These are phyloP conservation scores for Lota lota DNA, from an alignment of 2,113 vertebrate genomes.

Conservation along the genomic window DNA sequence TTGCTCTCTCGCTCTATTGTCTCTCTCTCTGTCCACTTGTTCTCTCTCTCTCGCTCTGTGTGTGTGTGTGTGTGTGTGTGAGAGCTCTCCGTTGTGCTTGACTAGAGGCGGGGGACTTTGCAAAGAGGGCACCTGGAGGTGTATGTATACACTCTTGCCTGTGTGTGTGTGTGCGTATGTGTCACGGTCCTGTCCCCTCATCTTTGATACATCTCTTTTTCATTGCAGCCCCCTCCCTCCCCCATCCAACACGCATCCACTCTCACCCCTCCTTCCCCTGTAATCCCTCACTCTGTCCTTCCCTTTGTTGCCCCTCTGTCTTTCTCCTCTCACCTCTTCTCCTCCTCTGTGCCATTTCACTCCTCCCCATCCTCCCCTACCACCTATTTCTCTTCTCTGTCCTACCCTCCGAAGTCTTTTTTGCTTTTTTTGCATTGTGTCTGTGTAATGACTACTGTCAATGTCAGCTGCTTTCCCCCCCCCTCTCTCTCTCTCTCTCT, in stretches of 20 bases:
- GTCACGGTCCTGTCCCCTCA: slow-evolving; percentile 35
- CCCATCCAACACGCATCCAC: neutral
- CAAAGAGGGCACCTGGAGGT: neutral
- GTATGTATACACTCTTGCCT: neutral
- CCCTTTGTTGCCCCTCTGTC: neutral
- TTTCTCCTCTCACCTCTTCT: neutral
- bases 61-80: neutral
- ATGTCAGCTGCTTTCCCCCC: slow-evolving; percentile 27
- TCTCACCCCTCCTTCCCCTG: slow-evolving; percentile 3
- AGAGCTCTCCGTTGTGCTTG: slow-evolving; percentile 8
- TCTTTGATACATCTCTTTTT: slow-evolving; percentile 23
- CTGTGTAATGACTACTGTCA: slow-evolving; percentile 57
- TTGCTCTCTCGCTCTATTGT: neutral
- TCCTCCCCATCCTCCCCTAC: neutral
- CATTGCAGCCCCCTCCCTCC: neutral
- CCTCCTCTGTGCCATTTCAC: neutral
- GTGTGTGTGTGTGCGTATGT: slow-evolving; percentile 16
- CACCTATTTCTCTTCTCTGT: neutral
- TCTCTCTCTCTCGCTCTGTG: slow-evolving; percentile 1
- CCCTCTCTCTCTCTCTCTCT: too few relatives aligned
- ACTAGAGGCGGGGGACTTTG: neutral
- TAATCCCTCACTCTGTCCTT: slow-evolving; percentile 4
- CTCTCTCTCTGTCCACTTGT: neutral
- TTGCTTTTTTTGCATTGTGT: slow-evolving; percentile 15
- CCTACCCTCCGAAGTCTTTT: neutral